A percentile compares a stretch with the other conserved stretches of the same genome.
phyloP scores from a whole-genome alignment of 64 coral and sea anemone genomes.

The Montipora foliosa region DNA sequence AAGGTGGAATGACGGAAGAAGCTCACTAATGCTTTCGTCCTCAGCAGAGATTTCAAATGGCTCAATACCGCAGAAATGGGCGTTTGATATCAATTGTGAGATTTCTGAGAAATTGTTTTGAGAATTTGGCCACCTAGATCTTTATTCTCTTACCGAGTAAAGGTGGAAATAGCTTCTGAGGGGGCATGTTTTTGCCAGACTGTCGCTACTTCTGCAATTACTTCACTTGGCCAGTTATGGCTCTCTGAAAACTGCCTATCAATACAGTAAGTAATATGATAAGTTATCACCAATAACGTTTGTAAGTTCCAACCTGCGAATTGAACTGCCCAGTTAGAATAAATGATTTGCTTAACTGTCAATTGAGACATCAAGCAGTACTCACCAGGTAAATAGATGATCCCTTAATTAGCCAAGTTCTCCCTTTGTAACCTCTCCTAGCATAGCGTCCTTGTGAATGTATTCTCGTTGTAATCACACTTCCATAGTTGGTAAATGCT shows the following conservation, averaged over 20 bases:
- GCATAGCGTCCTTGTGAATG: neutral
- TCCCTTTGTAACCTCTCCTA: conserved; percentile 44
- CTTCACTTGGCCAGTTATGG: neutral
- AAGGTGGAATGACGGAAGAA: no score
- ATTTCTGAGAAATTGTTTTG: neutral
- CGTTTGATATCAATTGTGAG: neutral
- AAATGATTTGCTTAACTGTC: neutral
- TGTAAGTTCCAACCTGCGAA: neutral
- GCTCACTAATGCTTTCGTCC: no score
- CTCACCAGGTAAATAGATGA: neutral
- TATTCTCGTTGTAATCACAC: neutral
- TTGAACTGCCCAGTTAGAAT: neutral
- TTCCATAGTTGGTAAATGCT: neutral
- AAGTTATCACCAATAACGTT: neutral
- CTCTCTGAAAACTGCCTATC: neutral
- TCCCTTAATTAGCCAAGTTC: neutral
- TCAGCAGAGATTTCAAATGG: no score
- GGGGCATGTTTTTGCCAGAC: neutral
- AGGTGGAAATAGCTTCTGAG: neutral
- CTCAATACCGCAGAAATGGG: no score
- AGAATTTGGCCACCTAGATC: neutral
- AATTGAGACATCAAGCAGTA: neutral
- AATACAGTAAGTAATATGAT: neutral
- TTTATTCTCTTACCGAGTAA: conserved; percentile 5
- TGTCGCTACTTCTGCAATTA: neutral